Conservation (phyloP, 2,113 vertebrate genomes). For the Siniperca chuatsi region DNA sequence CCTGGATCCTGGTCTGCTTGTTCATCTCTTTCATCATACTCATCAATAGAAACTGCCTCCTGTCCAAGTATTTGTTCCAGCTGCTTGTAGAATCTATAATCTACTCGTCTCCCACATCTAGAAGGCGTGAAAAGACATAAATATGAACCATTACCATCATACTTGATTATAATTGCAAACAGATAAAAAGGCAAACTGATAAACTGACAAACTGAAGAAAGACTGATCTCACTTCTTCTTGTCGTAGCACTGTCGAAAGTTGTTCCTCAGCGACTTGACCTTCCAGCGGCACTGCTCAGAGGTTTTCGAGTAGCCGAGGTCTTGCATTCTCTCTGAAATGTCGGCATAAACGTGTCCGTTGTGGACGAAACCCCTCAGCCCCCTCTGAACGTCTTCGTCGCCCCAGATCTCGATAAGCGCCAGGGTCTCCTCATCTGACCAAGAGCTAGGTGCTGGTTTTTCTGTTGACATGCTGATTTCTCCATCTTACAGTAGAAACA, state of each 20-base stretch:
- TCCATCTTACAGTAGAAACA: conserved; percentile 46
- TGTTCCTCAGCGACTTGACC: conserved; percentile 76
- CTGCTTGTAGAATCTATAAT: conserved; percentile 78
- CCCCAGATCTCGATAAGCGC: conserved; percentile 80
- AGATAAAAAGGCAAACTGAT: neutral
- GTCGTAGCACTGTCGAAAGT: conserved; percentile 77
- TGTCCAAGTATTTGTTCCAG: conserved; percentile 76
- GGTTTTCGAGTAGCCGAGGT: conserved; percentile 68
- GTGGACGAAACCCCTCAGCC: conserved; percentile 68
- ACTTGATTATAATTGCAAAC: neutral
- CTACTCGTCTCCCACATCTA: conserved; percentile 69
- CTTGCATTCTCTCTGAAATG: conserved; percentile 69
- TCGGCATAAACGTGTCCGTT: conserved; percentile 77
- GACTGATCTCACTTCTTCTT: conserved; percentile 73
- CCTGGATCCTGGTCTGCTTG: conserved; percentile 69
- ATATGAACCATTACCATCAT: neutral
- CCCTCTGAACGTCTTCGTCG: conserved; percentile 73
- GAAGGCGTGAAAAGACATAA: neutral
- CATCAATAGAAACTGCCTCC: conserved; percentile 67
- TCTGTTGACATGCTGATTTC: conserved; percentile 44
- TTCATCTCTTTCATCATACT: conserved; percentile 72
- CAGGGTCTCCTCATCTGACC: conserved; percentile 77
- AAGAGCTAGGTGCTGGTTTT: conserved; percentile 37
- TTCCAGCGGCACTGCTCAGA: conserved; percentile 82
- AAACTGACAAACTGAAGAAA: neutral